phyloP scores from a whole-genome alignment of 2,888 invertebrate species.

The Cosmorhoe ocellata region DNA sequence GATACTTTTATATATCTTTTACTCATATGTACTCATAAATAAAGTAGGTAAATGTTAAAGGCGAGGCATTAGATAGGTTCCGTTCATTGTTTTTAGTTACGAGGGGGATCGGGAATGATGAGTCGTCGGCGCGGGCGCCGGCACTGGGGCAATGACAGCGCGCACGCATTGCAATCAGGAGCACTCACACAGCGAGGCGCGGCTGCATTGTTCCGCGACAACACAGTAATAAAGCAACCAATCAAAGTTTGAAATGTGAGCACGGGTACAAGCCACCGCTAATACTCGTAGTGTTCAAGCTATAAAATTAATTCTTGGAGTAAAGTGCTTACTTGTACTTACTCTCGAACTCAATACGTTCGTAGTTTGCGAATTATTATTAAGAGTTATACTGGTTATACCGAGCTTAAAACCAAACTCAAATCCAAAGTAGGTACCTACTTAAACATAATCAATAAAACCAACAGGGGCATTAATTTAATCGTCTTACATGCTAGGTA shows the following conservation, averaged over 20 bases:
- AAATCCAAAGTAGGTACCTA: no score
- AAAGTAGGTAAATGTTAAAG: constrained; percentile 32
- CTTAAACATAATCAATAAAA: no score
- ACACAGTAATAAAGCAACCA: constrained; percentile 16
- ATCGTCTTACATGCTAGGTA: no score
- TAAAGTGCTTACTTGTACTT: no score
- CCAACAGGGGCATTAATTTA: no score
- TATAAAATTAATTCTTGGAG: not conserved
- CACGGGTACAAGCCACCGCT: not conserved
- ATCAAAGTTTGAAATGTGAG: constrained; percentile 13
- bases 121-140: constrained; percentile 28
- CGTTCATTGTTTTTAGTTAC: constrained; percentile 66
- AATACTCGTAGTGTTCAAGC: not conserved
- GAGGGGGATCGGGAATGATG: constrained; percentile 39
- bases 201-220: constrained; percentile 25
- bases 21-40: constrained; percentile 5
- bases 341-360: no score
- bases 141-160: constrained; percentile 66
- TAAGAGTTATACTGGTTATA: not conserved
- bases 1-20: no score
- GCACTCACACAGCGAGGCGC: constrained; percentile 43
- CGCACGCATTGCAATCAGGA: constrained; percentile 64
- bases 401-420: not conserved
- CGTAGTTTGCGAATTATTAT: not conserved
- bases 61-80: constrained; percentile 58